phyloP scores from a whole-genome alignment of 2,888 invertebrate genomes.

The Pomacea canaliculata region DNA sequence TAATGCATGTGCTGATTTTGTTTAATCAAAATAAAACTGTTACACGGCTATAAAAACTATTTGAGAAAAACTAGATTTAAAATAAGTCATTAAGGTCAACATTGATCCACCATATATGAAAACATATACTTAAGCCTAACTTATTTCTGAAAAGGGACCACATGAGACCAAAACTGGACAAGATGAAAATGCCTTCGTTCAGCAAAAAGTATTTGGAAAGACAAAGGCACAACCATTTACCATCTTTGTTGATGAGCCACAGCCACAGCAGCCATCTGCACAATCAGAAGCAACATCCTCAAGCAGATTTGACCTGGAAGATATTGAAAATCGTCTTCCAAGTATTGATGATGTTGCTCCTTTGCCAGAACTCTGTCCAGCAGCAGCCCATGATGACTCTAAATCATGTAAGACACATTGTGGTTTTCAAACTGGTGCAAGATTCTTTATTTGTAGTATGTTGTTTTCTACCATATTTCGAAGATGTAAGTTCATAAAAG shows the following conservation, averaged over 20 bases:
- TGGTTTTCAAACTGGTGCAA: neutral
- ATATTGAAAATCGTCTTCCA: slow-evolving; percentile 14
- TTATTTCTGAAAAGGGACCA: neutral
- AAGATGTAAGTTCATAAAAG: neutral
- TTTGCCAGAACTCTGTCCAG: neutral
- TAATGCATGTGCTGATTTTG: no score
- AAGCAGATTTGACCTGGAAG: slow-evolving; percentile 7
- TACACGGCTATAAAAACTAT: no score
- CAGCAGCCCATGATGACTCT: neutral
- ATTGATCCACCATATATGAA: no score
- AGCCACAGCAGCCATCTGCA: slow-evolving; percentile 9
- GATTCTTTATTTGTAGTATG: neutral
- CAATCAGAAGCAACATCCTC: slow-evolving; percentile 5
- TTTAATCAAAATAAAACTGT: no score
- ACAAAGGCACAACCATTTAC: slow-evolving; percentile 40
- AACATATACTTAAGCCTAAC: no score
- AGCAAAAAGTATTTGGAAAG: slow-evolving; percentile 39
- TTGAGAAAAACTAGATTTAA: no score
- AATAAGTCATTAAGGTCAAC: no score
- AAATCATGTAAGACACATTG: no score
- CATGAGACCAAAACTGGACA: slow-evolving; percentile 29
- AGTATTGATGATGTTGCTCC: slow-evolving; percentile 8
- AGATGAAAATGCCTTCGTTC: slow-evolving; percentile 51
- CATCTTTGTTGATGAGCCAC: slow-evolving; percentile 47
- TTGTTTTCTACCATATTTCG: no score